Percentiles rank a stretch among this genome's conserved stretches.
These are phyloP conservation scores for Caradrina kadenii DNA, from an alignment of 2,888 invertebrate species.

Conservation along the genomic window DNA sequence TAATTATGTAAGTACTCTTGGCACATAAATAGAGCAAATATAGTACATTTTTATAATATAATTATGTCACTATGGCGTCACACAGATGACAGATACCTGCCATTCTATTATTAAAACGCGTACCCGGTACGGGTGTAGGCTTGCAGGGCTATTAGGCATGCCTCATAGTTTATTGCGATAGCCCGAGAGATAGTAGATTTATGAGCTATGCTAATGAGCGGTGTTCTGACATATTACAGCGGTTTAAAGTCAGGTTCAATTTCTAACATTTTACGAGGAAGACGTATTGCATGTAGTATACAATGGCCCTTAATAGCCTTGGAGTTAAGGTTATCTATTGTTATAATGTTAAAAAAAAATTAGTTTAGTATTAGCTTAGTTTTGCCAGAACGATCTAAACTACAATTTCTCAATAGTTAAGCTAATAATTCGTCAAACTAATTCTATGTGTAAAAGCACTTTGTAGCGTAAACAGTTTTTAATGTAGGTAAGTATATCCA, in stretches of 20 bases:
- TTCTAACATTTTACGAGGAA: conserved; percentile 14
- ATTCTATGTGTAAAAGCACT: too few species aligned
- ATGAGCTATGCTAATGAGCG: conserved; percentile 38
- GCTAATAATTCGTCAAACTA: too few species aligned
- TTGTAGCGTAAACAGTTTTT: too few species aligned
- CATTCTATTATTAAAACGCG: conserved; percentile 48
- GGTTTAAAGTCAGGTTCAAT: conserved; percentile 19
- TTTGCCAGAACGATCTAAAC: too few species aligned
- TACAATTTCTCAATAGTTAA: too few species aligned
- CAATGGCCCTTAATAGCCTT: background rate
- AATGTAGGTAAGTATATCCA: too few species aligned
- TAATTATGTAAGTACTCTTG: too few species aligned
- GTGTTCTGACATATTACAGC: conserved; percentile 23
- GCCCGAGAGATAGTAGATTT: conserved; percentile 22
- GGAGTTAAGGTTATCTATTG: background rate
- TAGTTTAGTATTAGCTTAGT: too few species aligned
- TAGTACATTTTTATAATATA: conserved; percentile 18
- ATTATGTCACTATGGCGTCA: conserved; percentile 13
- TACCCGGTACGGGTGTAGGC: conserved; percentile 46
- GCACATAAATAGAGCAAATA: conserved; percentile 3
- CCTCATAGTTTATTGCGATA: conserved; percentile 39
- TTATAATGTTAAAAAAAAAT: background rate
- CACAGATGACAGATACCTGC: conserved; percentile 29
- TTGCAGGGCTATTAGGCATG: conserved; percentile 26
- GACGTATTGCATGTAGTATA: background rate